Conservation (phyloP, 2,888 invertebrate genomes). For the Acronicta aceris region DNA sequence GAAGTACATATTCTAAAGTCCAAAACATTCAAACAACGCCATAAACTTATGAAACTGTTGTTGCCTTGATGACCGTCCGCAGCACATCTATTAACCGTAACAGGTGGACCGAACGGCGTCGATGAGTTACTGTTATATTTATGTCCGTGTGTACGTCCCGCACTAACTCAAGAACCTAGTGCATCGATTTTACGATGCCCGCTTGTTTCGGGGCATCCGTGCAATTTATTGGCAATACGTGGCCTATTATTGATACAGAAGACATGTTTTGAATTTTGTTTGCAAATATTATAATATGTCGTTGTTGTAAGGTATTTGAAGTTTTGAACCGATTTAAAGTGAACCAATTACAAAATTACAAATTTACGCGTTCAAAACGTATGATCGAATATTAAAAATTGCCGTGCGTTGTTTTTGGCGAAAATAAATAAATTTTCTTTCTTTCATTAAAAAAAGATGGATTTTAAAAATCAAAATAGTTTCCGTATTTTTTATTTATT, state of each 20-base stretch:
- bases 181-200: constrained; percentile 60
- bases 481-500: too few relatives aligned
- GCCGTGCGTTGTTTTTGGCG: too few relatives aligned
- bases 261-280: constrained; percentile 53
- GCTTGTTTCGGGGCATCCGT: constrained; percentile 55
- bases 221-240: constrained; percentile 60
- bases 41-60: constrained; percentile 46
- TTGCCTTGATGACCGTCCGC: constrained; percentile 57
- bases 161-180: constrained; percentile 65
- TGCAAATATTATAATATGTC: constrained; percentile 25
- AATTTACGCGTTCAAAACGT: not conserved
- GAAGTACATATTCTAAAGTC: not conserved
- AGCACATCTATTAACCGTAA: constrained; percentile 79
- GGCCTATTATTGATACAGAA: constrained; percentile 52
- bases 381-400: too few relatives aligned
- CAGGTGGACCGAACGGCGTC: constrained; percentile 81
- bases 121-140: constrained; percentile 83
- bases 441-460: too few relatives aligned
- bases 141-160: constrained; percentile 70
- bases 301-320: not conserved
- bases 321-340: not conserved
- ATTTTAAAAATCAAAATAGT: too few relatives aligned
- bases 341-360: not conserved
- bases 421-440: too few relatives aligned
- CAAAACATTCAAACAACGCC: constrained; percentile 25